Percentiles rank a stretch among this genome's conserved stretches.
Evolutionary conservation across 2,113 vertebrate species (phyloP).

Genomic region (Synodontis membranacea): DNA sequence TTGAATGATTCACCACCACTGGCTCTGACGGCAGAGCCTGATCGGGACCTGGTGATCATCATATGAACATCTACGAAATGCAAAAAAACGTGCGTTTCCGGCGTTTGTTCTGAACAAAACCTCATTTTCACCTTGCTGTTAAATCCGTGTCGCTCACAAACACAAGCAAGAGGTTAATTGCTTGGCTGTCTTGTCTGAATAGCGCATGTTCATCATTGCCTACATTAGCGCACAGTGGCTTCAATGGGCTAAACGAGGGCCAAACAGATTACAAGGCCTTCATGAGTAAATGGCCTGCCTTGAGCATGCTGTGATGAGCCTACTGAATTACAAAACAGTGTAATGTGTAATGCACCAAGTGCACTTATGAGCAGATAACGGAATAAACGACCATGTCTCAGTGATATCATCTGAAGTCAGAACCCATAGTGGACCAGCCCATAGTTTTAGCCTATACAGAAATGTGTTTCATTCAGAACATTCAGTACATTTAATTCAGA

Average conservation of each 20-base stretch:
- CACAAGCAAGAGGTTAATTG: constrained; percentile 21
- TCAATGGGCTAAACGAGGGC: constrained; percentile 9
- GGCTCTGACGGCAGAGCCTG: not conserved
- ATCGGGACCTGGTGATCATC: not conserved
- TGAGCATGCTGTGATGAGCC: not conserved
- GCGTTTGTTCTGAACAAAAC: not conserved
- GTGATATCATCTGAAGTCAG: not conserved
- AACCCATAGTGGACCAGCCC: not conserved
- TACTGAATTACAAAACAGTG: not conserved
- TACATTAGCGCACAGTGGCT: constrained; percentile 21
- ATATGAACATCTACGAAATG: not conserved
- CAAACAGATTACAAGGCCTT: constrained; percentile 17
- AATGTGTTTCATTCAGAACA: not conserved
- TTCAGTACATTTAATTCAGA: too few relatives aligned
- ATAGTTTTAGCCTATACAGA: not conserved
- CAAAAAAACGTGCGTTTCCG: not conserved
- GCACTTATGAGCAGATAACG: constrained; percentile 3
- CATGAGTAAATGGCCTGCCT: constrained; percentile 13
- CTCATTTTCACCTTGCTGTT: constrained; percentile 3
- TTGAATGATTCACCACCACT: constrained; percentile 16
- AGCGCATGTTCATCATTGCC: constrained; percentile 7
- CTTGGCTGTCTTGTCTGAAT: not conserved
- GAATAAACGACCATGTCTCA: constrained; percentile 1
- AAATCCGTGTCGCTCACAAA: not conserved
- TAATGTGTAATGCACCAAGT: constrained; percentile 3